Evolutionary conservation across 1,140 invertebrate species (phyloP).

Genomic region (Drosophila prosaltans): DNA sequence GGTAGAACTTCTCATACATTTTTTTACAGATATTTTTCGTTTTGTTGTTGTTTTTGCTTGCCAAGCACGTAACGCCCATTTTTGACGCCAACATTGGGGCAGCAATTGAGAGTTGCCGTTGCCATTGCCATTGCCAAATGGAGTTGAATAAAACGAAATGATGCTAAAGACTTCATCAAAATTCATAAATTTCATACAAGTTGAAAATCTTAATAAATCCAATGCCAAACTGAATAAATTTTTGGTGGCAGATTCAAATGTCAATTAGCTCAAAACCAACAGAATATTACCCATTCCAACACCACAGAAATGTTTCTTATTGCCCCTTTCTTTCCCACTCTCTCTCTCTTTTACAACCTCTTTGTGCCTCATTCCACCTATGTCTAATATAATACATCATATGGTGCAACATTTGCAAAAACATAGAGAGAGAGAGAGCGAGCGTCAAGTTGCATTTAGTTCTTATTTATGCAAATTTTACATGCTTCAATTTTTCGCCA

Average conservation of each 20-base stretch:
- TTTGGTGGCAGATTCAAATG: neutral
- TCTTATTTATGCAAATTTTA: slow-evolving; percentile 82
- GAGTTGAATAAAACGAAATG: slow-evolving; percentile 19
- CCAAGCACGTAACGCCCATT: slow-evolving; percentile 57
- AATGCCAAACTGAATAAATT: slow-evolving; percentile 6
- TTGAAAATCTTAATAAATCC: slow-evolving; percentile 34
- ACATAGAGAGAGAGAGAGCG: neutral
- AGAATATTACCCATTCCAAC: neutral
- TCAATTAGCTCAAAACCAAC: neutral
- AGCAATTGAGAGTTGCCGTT: slow-evolving; percentile 41
- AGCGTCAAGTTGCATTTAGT: slow-evolving; percentile 79
- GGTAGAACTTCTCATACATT: slow-evolving; percentile 34
- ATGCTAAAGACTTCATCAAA: slow-evolving; percentile 35
- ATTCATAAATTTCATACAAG: slow-evolving; percentile 50
- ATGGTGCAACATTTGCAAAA: slow-evolving; percentile 61
- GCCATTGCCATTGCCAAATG: slow-evolving; percentile 56
- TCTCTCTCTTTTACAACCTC: too few relatives aligned
- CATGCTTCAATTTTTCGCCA: slow-evolving; percentile 78
- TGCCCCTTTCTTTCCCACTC: neutral
- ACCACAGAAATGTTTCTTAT: neutral
- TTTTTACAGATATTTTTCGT: neutral
- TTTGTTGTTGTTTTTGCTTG: slow-evolving; percentile 19
- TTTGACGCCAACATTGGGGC: slow-evolving; percentile 64
- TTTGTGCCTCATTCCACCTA: neutral
- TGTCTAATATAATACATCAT: slow-evolving; percentile 63